Evolutionary conservation across 2,888 invertebrate species (phyloP), one percentile per base, ranked within the genome.

Genomic region (Ochropacha duplaris): DNA sequence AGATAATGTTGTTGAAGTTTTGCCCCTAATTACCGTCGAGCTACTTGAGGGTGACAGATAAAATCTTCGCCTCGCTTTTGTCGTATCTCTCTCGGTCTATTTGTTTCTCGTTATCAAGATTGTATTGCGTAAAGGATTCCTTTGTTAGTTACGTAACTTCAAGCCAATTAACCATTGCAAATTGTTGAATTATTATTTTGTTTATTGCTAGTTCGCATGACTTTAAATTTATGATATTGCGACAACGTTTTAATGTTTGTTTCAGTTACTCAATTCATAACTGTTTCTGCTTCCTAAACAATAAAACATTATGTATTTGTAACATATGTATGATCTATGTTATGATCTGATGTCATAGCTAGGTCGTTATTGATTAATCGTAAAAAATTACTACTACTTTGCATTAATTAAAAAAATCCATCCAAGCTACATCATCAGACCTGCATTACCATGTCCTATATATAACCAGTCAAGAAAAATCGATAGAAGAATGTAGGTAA

Each of bases 71-170:
- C 72, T 79, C 62, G 62, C 69, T 76, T 75, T 80, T 81, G 79
- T 79, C 78, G 74, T 82, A 83, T 83, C 81, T 83, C 74, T 78
- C 67, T 78, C 77, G 77, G 78, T 82, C 83, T 87, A 84, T 87
- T 87, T 87, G 86, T 83, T 86, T 79, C 66, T 70, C 54, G 59
- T 62, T 83, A 87, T 87, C 87, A 75, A 79, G 86, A 88, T 88
- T 72, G 66, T 63, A 74, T 87, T 87, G 79, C 78, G 76, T 79
- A 82, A 76, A 62, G 72, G 74, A 79, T 79, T 77, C 75, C 74
- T 74, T 79, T 79, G 70, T 72, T 74, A 75, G 71, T 77, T 75
- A 78, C 76, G 74, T 76, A 75, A 79, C 72, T 72, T 65, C 57
- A 54, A 62, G 56, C 56, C 64, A 52, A 52, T 52, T 52, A 52